A percentile compares a stretch with the other conserved stretches of the same genome.
Evolutionary conservation across 2,113 vertebrate species (phyloP).

Genomic region (Scophthalmus maximus): DNA sequence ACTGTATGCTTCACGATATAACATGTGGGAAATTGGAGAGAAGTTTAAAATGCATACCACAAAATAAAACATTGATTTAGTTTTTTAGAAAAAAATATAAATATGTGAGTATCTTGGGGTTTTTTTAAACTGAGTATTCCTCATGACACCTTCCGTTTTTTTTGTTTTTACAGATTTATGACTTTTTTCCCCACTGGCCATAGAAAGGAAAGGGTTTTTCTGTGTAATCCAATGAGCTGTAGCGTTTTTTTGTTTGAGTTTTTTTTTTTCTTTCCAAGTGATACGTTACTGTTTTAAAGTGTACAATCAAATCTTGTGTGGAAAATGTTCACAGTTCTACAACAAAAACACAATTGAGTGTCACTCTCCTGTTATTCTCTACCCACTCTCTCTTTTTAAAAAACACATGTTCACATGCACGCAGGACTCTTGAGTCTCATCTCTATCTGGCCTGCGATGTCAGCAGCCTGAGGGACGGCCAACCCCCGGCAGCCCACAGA

Average conservation of each 20-base stretch:
- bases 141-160: constrained; percentile 61
- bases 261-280: constrained; percentile 34
- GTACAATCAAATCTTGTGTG: constrained; percentile 74
- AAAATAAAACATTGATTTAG: constrained; percentile 87
- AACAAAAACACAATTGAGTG: constrained; percentile 51
- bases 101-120: constrained; percentile 87
- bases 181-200: constrained; percentile 60
- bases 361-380: constrained; percentile 60
- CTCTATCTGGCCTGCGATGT: constrained; percentile 9
- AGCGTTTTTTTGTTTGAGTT: constrained; percentile 44
- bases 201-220: constrained; percentile 45
- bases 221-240: constrained; percentile 62
- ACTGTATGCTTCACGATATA: constrained; percentile 85
- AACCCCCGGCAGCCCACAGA: background rate
- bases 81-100: constrained; percentile 90
- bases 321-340: constrained; percentile 58
- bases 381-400: constrained; percentile 28
- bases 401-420: constrained; percentile 35
- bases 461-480: constrained; percentile 17
- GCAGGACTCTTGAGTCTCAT: constrained; percentile 32
- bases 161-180: constrained; percentile 39
- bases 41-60: constrained; percentile 84
- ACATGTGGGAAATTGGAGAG: constrained; percentile 84
- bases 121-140: constrained; percentile 82
- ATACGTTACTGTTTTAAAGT: constrained; percentile 64